A percentile compares a stretch with the other conserved stretches of the same genome.
Evolutionary conservation across 2,113 vertebrate genomes (phyloP).

Genomic region (Leuciscus idus): DNA sequence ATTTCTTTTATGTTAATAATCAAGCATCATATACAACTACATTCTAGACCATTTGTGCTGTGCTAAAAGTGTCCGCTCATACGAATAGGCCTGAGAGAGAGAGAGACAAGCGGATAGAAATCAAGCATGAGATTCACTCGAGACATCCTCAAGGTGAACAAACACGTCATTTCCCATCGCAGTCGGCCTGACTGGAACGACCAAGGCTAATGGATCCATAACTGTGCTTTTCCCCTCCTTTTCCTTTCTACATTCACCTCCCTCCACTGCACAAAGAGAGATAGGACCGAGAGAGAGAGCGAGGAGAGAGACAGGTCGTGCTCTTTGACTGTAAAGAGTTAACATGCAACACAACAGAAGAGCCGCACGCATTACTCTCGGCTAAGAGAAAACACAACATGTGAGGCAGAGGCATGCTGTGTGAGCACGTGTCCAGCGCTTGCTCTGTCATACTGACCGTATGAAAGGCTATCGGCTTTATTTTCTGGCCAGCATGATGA

Average conservation of each 20-base stretch:
- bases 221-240: not conserved
- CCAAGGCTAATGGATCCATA: constrained; percentile 34
- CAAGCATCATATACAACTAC: not conserved
- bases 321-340: constrained; percentile 22
- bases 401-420: not conserved
- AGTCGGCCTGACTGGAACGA: not conserved
- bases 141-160: not conserved
- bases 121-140: not conserved
- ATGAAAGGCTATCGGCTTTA: constrained; percentile 9
- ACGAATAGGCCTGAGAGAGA: too few relatives aligned
- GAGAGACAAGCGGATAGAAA: not conserved
- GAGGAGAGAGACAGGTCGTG: not conserved
- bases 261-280: not conserved
- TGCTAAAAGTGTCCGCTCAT: not conserved
- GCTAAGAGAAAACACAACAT: constrained; percentile 22
- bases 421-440: not conserved
- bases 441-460: constrained; percentile 10
- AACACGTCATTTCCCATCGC: not conserved
- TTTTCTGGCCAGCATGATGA: not conserved
- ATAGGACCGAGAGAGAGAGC: not conserved
- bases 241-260: not conserved
- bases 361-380: not conserved
- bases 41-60: not conserved
- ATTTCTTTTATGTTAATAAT: not conserved
- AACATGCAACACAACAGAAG: constrained; percentile 9